phyloP scores from a whole-genome alignment of 2,888 invertebrate genomes.

The Hydrotaea diabolus region DNA sequence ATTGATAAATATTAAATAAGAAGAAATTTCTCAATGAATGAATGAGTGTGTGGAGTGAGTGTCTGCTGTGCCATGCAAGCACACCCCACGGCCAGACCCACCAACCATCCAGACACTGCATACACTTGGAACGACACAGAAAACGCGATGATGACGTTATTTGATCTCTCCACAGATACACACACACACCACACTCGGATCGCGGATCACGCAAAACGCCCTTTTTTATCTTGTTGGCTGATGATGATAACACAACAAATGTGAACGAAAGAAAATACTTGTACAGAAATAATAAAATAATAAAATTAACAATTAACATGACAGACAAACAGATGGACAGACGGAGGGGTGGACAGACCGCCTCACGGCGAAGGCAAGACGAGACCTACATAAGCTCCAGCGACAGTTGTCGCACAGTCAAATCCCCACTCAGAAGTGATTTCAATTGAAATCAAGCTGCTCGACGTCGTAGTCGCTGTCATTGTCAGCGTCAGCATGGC shows the following conservation, averaged over 20 bases:
- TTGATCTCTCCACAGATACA: background rate
- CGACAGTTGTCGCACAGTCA: background rate
- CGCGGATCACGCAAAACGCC: constrained; percentile 53
- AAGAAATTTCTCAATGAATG: constrained; percentile 17
- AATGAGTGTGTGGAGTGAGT: background rate
- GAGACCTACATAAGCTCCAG: constrained; percentile 21
- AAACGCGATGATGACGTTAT: constrained; percentile 37
- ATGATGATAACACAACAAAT: constrained; percentile 36
- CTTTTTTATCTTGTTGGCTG: constrained; percentile 35
- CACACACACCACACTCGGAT: constrained; percentile 1
- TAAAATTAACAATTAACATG: constrained; percentile 48
- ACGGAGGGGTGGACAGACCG: constrained; percentile 24
- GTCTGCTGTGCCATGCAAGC: constrained; percentile 5
- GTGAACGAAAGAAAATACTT: background rate
- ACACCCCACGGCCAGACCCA: background rate
- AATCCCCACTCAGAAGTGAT: constrained; percentile 28
- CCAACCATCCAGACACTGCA: background rate
- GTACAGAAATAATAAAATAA: constrained; percentile 31
- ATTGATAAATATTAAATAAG: constrained; percentile 38
- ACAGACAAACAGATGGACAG: constrained; percentile 34
- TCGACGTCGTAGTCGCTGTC: background rate
- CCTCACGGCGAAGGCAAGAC: constrained; percentile 11
- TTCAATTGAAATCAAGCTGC: constrained; percentile 24
- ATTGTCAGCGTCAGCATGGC: background rate
- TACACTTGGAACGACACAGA: background rate